Evolutionary conservation across 2,888 invertebrate genomes (phyloP), one percentile per base, ranked within the genome.

Genomic region (Anorthoa munda): DNA sequence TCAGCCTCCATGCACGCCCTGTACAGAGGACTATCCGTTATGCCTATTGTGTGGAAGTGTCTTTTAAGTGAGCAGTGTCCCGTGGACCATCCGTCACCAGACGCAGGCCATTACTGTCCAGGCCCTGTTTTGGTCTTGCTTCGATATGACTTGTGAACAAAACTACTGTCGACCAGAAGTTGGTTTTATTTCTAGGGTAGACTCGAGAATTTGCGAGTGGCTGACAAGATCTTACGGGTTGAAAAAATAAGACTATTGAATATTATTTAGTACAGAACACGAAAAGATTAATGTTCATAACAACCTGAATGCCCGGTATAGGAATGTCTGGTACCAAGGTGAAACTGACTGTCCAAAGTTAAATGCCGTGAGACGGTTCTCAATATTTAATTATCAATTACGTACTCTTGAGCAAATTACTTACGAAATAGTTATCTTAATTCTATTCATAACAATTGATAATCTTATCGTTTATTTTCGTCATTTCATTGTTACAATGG

Each of bases 401-500:
- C 31, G 48, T 56, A 23, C 56, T 66, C 51, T 68, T 66, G 58
- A 56, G 15, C 45, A 56, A 60, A 65, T 73, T 60, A 53, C 66
- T 58, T 60, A 48, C 23, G 17, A 53, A 51, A 64, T 69, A 21
- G 71, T 66, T 48, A 51, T 26, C 39, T 71, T 60, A 4, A 46
- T 56, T 65, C 12, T 75, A 70, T 76, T 76, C 65, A 26, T 46
- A 68, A 67, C 23, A 58, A 72, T 55, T 61, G 67, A n/a, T 76
- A 76, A 75, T 65, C 50, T 71, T 67, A 67, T 71, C 60, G 26
- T 58, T 71, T 64, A 60, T 67, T 75, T 64, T 60, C 48, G 31
- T 76, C 0, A 39, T 39, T 39, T 39, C 53, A 63, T 65, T 55
- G 4, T 67, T 53, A 67, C 56, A 79, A 46, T 60, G 13, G 11